A percentile compares a stretch with the other conserved stretches of the same genome.
Evolutionary conservation across 2,888 invertebrate species (phyloP).

Genomic region (Parnassius orleans): DNA sequence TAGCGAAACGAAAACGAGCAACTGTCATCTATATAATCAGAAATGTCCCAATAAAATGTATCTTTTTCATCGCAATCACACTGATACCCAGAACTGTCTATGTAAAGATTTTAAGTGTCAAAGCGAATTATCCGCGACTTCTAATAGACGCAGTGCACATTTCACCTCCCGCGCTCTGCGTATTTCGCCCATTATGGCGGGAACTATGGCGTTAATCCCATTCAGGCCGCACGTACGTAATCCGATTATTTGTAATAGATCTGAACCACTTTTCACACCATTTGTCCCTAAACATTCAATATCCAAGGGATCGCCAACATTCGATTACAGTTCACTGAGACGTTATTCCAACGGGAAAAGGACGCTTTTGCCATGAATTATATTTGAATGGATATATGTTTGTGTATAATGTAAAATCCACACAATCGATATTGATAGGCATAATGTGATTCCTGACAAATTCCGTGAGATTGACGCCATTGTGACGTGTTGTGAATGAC

Average conservation of each 20-base stretch:
- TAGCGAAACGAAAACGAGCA: no score
- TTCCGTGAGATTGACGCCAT: conserved; percentile 40
- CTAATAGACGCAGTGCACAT: neutral
- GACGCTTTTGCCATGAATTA: neutral
- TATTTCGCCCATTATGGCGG: conserved; percentile 28
- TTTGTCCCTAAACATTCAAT: conserved; percentile 47
- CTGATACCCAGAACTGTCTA: neutral
- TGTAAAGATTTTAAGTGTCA: neutral
- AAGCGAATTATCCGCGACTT: neutral
- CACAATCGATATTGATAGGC: conserved; percentile 45
- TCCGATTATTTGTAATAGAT: conserved; percentile 73
- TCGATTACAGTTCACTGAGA: neutral
- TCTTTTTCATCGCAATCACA: no score
- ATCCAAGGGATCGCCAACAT: conserved; percentile 31
- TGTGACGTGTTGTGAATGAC: conserved; percentile 11
- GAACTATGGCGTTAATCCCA: conserved; percentile 44
- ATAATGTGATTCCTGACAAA: conserved; percentile 46
- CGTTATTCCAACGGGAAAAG: neutral
- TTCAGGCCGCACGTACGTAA: conserved; percentile 63
- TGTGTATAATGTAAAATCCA: conserved; percentile 39
- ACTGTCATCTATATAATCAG: no score
- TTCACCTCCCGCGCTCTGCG: neutral
- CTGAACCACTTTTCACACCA: conserved; percentile 59
- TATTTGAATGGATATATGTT: conserved; percentile 7
- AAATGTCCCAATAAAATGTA: no score